A percentile compares a stretch with the other conserved stretches of the same genome.
phyloP scores from a whole-genome alignment of 2,797 vertebrate species.

The Channa striata region DNA sequence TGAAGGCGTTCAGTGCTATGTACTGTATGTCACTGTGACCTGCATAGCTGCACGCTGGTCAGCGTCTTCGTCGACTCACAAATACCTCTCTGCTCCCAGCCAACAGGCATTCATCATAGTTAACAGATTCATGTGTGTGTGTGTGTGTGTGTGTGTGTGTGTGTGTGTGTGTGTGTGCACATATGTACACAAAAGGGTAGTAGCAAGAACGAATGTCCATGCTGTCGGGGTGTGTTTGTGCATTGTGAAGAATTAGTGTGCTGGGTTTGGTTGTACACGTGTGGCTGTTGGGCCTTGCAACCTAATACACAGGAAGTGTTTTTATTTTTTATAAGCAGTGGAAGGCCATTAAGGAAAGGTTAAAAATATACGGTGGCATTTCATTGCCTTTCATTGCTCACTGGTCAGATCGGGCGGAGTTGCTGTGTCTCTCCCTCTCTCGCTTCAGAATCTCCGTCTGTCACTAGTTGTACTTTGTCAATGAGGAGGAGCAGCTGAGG shows the following conservation, averaged over 20 bases:
- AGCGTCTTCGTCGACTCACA: conserved; percentile 54
- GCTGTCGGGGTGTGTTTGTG: background rate
- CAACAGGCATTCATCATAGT: conserved; percentile 63
- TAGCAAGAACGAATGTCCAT: background rate
- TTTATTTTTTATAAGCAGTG: too few relatives aligned
- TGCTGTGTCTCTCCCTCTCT: background rate
- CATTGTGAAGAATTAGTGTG: background rate
- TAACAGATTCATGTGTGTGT: conserved; percentile 16
- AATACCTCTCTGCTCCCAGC: conserved; percentile 58
- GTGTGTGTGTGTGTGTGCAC: conserved; percentile 1
- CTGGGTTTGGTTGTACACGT: background rate
- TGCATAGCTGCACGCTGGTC: conserved; percentile 42
- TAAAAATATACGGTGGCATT: too few relatives aligned
- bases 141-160: conserved; percentile 19
- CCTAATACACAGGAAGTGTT: background rate
- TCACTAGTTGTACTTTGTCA: background rate
- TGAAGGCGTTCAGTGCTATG: conserved; percentile 21
- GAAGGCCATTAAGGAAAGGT: too few relatives aligned
- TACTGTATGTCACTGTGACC: conserved; percentile 71
- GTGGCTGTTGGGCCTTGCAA: background rate
- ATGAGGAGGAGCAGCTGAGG: conserved; percentile 17
- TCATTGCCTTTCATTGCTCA: background rate
- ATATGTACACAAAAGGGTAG: background rate
- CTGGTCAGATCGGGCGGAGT: background rate
- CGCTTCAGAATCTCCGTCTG: background rate